phyloP scores from a whole-genome alignment of 1,140 invertebrate species.

The Calycopis cecrops region DNA sequence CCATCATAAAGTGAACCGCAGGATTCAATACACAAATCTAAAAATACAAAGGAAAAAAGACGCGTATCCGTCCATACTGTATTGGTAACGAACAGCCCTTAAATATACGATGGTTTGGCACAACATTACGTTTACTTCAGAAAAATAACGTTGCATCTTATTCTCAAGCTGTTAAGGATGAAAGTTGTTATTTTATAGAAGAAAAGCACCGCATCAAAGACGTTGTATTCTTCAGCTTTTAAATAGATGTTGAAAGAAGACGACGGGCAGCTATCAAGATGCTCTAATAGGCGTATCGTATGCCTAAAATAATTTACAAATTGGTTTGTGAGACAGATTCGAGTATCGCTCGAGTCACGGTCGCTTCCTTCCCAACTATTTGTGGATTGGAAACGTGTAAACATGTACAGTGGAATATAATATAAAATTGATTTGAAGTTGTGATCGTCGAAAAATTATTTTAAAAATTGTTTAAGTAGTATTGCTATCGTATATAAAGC shows the following conservation, averaged over 20 bases:
- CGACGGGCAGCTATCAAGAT: constrained; percentile 68
- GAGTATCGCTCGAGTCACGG: constrained; percentile 12
- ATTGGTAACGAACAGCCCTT: constrained; percentile 9
- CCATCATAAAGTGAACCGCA: constrained; percentile 31
- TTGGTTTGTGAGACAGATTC: constrained; percentile 31
- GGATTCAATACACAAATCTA: constrained; percentile 9
- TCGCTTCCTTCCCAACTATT: constrained; percentile 15
- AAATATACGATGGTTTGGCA: background rate
- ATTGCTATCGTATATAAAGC: too few relatives aligned
- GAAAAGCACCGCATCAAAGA: background rate
- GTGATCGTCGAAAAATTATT: too few relatives aligned
- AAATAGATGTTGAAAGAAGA: constrained; percentile 72
- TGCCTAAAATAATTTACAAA: constrained; percentile 66
- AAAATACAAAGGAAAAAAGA: constrained; percentile 21
- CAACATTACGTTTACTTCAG: background rate
- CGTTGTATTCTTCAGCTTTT: constrained; percentile 48
- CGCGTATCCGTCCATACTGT: constrained; percentile 2
- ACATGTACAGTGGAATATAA: constrained; percentile 3
- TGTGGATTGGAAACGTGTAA: constrained; percentile 1
- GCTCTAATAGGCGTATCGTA: constrained; percentile 66
- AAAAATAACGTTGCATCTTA: background rate
- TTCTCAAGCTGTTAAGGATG: background rate
- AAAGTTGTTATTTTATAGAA: constrained; percentile 11
- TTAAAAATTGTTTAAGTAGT: too few relatives aligned
- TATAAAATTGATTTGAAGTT: too few relatives aligned